Evolutionary conservation across 2,797 vertebrate species (phyloP).

Genomic region (Dromococcyx pavoninus): DNA sequence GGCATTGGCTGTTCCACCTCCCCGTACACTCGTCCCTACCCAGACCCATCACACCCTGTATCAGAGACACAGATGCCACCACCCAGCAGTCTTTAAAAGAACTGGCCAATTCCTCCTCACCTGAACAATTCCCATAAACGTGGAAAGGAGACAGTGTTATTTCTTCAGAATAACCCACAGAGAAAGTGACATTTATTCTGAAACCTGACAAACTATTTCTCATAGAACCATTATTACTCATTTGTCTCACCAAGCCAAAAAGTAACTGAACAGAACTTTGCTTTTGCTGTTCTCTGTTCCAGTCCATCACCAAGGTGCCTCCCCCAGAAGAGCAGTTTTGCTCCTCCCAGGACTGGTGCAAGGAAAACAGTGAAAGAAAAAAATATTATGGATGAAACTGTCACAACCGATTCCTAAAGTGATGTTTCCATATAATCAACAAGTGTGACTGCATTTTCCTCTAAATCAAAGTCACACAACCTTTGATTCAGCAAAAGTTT

Average conservation of each 20-base stretch:
- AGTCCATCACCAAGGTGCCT: not conserved
- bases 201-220: not conserved
- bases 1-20: rapidly evolving
- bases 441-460: not conserved
- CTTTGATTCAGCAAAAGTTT: not conserved
- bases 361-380: not conserved
- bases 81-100: not conserved
- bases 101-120: not conserved
- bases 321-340: not conserved
- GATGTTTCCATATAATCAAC: not conserved
- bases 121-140: not conserved
- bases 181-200: not conserved
- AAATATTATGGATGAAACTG: not conserved
- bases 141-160: not conserved
- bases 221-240: not conserved
- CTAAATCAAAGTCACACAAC: not conserved
- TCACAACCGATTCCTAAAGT: not conserved
- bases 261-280: not conserved
- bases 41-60: not conserved
- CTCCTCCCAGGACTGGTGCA: not conserved
- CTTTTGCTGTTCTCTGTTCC: not conserved
- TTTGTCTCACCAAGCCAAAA: not conserved
- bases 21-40: rapidly evolving
- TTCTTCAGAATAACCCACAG: not conserved
- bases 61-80: not conserved